Conservation (phyloP, 2,113 vertebrate genomes). For the Phalacrocorax brasilianus region DNA sequence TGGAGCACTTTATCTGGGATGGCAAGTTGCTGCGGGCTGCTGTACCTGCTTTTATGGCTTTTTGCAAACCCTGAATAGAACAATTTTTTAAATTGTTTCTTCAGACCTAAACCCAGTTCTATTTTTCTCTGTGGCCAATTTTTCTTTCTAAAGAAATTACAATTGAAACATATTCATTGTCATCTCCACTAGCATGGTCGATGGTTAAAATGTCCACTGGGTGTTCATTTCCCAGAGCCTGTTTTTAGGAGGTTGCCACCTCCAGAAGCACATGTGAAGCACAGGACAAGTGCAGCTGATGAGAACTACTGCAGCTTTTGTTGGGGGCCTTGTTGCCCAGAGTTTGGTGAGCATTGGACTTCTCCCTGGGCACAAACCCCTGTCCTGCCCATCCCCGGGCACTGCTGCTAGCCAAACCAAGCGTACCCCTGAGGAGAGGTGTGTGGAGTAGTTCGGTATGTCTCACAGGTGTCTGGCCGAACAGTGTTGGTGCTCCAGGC, state of each 20-base stretch:
- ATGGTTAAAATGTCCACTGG: background rate
- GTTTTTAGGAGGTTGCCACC: background rate
- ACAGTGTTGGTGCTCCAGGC: background rate
- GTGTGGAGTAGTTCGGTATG: background rate
- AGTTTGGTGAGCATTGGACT: accelerated
- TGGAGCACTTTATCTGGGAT: background rate
- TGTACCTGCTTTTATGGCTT: background rate
- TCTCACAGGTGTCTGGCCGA: background rate
- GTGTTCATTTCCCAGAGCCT: background rate
- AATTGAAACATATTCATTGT: background rate
- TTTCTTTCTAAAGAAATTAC: background rate
- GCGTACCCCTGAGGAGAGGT: accelerated
- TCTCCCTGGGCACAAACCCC: background rate
- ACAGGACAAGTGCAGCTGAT: background rate
- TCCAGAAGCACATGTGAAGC: background rate
- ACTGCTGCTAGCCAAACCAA: background rate
- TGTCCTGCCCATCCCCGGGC: background rate
- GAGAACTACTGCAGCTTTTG: background rate
- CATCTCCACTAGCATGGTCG: background rate
- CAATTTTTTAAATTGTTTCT: background rate
- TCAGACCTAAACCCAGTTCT: background rate
- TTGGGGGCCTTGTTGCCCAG: background rate
- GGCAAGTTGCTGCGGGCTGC: background rate
- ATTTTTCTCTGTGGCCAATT: background rate
- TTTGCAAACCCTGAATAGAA: background rate